Evolutionary conservation across 1,140 invertebrate species (phyloP), one percentile per base, ranked within the genome.

Genomic region (Pseudomyrmex flavicornis): DNA sequence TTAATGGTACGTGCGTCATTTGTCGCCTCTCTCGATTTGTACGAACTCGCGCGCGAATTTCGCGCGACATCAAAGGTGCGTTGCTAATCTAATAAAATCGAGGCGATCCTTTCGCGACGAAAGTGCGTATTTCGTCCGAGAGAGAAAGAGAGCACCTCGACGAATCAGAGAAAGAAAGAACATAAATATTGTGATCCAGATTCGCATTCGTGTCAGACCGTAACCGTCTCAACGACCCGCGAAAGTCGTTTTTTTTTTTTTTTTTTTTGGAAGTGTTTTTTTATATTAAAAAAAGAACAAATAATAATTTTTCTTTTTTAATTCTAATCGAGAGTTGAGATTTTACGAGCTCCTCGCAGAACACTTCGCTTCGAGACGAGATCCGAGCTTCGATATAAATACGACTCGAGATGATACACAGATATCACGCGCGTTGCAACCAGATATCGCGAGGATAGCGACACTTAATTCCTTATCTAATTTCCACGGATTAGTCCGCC

Each of bases 61-160:
- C 54, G 54, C 66, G 44, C 74, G 80, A 73, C 80, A 88, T 89
- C 87, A 89, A 89, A 89, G 84, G 17, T 80, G 83, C 86, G 83
- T 88, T 63, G 48, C 77, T 88, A 88, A 88, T 88, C 86, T 72
- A 54, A 88, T 88, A 83, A 35, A 35, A 88, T 83, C 62, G 86
- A 65, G 35, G 35, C 5, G 35, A 10, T 87, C 62, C 17, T 20
- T n/a, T 50, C 58, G 15, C 17, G 85, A 17, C 46, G 58, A 15
- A 48, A 48, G 50, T 66, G 54, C 46, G 75, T 80, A 86, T 79
- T 88, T 88, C 83, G 73, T 72, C 12, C 12, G 13, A 52, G 70
- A n/a, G 1, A 17, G 63, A 15, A 50, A 15, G 72, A 15, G 59
- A 17, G 72, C 69, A 74, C 63, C 68, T 17, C 3, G 50, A 44